Evolutionary conservation across 2,113 vertebrate species (phyloP), one percentile per base, ranked within the genome.

Genomic region (Monarcha castaneiventris): DNA sequence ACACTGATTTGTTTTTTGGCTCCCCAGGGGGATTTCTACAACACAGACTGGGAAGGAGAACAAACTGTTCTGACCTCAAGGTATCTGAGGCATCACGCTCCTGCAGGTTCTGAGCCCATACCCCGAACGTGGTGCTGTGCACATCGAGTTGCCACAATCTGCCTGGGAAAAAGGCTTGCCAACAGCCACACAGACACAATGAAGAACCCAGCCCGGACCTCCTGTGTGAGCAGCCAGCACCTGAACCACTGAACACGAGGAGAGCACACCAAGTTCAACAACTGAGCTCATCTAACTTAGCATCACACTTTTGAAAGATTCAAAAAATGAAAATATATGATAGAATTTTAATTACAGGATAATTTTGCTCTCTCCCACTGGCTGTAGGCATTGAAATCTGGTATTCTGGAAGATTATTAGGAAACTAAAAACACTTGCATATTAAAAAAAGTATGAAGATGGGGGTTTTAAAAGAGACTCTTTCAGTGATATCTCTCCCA

Each of bases 91-190:
- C 14, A 27, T 25, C 3, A 13, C 1, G 18, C 9, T 83, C 16
- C 73, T 49, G 41, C 22, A 32, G 10, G 29, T 29, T 79, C 49
- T 43, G 13, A 76, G 67, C 10, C 29, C 33, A 25, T 1, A 30
- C 5, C 35, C 48, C 41, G 16, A 4, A 26, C 5, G 4, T 1
- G 22, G 29, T 23, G 41, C 46, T 61, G 22, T 0, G 2, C 29
- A 63, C 3, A 9, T 4, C 13, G 39, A 54, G 69, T 6, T 49
- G 39, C 35, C 82, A 39, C 15, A 11, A 39, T 35, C 13, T 66
- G 19, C 68, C 37, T n/a, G 25, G 15, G 32, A 68, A 68, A 69
- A 25, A 46, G 26, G 20, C 29, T 55, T 80, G 26, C 16, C 32
- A 25, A 32, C 33, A 63, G 29, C 49, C 62, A 32, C 19, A n/a